A percentile compares a stretch with the other conserved stretches of the same genome.
phyloP scores from a whole-genome alignment of 2,888 invertebrate species.

The Eilema griseolum region DNA sequence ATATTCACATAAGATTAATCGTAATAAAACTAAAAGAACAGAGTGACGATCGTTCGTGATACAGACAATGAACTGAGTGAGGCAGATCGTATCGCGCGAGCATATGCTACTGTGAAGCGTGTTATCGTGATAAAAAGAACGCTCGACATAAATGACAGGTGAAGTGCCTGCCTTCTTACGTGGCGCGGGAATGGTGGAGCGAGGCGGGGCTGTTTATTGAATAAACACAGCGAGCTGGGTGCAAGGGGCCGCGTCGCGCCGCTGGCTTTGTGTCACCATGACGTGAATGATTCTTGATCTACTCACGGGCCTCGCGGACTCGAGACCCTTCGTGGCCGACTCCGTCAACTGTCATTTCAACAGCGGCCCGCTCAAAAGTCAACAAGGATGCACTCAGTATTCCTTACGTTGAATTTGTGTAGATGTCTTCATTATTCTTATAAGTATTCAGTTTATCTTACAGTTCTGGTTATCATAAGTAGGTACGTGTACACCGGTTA shows the following conservation, averaged over 20 bases:
- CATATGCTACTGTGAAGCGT: constrained; percentile 51
- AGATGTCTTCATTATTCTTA: constrained; percentile 19
- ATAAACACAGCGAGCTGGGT: constrained; percentile 70
- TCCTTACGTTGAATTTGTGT: not conserved
- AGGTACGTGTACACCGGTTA: not conserved
- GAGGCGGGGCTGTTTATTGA: constrained; percentile 69
- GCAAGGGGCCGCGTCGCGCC: constrained; percentile 52
- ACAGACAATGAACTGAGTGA: constrained; percentile 35
- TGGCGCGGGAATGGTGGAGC: constrained; percentile 45
- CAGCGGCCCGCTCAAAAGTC: constrained; percentile 13
- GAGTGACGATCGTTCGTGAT: constrained; percentile 39
- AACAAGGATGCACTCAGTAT: constrained; percentile 13
- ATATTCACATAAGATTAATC: constrained; percentile 2
- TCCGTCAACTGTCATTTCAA: constrained; percentile 16
- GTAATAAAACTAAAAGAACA: constrained; percentile 13
- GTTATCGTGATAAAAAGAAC: constrained; percentile 45
- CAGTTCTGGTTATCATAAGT: no score
- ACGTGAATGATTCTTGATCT: constrained; percentile 56
- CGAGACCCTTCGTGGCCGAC: constrained; percentile 9
- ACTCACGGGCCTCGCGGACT: constrained; percentile 41
- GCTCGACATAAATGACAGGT: constrained; percentile 55
- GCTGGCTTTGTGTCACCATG: constrained; percentile 68
- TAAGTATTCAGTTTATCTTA: constrained; percentile 51
- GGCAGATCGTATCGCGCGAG: constrained; percentile 44
- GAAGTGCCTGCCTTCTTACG: constrained; percentile 22